Evolutionary conservation across 2,797 vertebrate genomes (phyloP).

Genomic region (Podarcis lilfordi): DNA sequence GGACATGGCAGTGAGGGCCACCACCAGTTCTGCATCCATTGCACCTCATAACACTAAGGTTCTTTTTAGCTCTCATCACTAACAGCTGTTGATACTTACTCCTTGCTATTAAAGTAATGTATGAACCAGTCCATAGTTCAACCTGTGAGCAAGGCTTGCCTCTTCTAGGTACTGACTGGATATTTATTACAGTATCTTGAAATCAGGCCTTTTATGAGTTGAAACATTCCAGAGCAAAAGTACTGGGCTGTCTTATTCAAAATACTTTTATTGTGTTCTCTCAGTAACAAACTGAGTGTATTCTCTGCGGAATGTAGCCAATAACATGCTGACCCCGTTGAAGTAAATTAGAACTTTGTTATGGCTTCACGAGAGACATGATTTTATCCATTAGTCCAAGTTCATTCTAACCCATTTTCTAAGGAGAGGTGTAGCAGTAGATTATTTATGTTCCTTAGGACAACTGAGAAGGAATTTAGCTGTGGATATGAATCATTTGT

Average conservation of each 20-base stretch:
- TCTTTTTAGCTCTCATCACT: background rate
- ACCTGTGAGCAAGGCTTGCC: background rate
- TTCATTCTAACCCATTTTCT: conserved; percentile 10
- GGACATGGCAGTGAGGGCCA: background rate
- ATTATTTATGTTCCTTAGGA: conserved; percentile 4
- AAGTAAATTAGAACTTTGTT: conserved; percentile 16
- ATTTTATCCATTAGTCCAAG: conserved; percentile 8
- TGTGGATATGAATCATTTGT: conserved; percentile 11
- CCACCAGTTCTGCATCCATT: background rate
- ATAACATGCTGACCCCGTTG: background rate
- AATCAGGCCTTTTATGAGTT: background rate
- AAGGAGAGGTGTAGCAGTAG: background rate
- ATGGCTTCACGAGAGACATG: conserved; percentile 1
- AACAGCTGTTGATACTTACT: background rate
- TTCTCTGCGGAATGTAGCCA: background rate
- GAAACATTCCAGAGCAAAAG: background rate
- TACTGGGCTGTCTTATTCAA: background rate
- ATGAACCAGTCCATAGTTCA: background rate
- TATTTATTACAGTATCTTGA: conserved; percentile 4
- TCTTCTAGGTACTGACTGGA: background rate
- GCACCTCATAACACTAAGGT: background rate
- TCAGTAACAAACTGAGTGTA: conserved; percentile 9
- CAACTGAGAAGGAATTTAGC: conserved; percentile 10
- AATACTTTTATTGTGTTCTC: background rate
- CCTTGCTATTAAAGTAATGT: background rate